phyloP scores from a whole-genome alignment of 2,797 vertebrate genomes.

The Micropoecilia bifurca region DNA sequence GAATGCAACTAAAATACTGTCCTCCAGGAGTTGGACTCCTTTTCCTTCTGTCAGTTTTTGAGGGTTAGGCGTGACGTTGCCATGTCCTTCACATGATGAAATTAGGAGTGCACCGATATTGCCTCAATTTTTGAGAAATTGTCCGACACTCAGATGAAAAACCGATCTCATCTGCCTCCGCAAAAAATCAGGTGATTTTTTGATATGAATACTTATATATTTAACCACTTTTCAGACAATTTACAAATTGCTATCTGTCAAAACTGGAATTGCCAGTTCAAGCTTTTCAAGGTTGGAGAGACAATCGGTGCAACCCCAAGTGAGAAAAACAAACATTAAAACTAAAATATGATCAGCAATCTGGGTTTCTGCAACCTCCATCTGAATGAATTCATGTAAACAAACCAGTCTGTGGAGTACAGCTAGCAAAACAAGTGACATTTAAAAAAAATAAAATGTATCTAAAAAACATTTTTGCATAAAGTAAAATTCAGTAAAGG shows the following conservation, averaged over 20 bases:
- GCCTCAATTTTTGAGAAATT: neutral
- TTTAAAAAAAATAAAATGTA: neutral
- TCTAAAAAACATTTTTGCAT: neutral
- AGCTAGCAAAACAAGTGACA: neutral
- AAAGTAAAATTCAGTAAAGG: conserved; percentile 1
- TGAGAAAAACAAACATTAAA: neutral
- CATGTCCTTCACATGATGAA: neutral
- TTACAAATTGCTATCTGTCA: neutral
- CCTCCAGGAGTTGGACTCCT: neutral
- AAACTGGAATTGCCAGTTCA: neutral
- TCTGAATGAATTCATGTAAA: neutral
- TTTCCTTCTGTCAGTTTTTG: neutral
- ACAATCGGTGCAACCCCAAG: neutral
- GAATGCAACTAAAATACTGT: neutral
- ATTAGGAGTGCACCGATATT: neutral
- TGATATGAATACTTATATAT: too few relatives aligned
- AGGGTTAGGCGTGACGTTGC: neutral
- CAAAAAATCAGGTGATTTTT: too few relatives aligned
- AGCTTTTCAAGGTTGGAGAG: neutral
- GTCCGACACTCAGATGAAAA: neutral
- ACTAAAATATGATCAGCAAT: neutral
- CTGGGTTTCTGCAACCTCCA: neutral
- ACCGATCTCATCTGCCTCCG: too few relatives aligned
- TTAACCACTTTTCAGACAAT: too few relatives aligned
- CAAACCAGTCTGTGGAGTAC: neutral